These are phyloP conservation scores for Drosophila bocki DNA, from an alignment of 1,140 invertebrate genomes.

Conservation along the genomic window DNA sequence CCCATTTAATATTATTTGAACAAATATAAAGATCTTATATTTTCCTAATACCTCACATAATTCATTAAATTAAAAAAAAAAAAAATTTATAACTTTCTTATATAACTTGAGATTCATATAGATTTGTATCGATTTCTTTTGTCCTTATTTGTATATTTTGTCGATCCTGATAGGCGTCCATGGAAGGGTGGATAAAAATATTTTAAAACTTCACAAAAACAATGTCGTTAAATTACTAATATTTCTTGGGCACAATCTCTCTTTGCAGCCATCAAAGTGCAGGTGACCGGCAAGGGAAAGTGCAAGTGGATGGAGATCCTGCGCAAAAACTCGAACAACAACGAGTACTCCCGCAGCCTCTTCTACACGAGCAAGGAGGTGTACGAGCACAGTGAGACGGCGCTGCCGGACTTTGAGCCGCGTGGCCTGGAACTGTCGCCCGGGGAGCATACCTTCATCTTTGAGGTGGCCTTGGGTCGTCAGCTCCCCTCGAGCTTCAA, in stretches of 20 bases:
- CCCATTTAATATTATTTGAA: too few species aligned
- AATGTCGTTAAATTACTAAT: not conserved
- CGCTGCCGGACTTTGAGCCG: conserved; percentile 72
- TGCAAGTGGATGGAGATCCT: conserved; percentile 84
- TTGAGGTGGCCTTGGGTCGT: conserved; percentile 63
- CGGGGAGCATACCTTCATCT: conserved; percentile 78
- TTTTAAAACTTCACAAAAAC: not conserved
- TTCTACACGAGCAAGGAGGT: conserved; percentile 83
- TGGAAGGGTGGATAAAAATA: not conserved
- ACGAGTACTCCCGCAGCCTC: conserved; percentile 73
- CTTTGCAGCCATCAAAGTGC: conserved; percentile 74
- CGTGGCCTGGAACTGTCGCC: conserved; percentile 69
- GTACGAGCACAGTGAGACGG: conserved; percentile 75
- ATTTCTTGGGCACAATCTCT: not conserved
- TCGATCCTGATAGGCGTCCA: not conserved
- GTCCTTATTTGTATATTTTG: not conserved
- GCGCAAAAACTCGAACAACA: conserved; percentile 76
- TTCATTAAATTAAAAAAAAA: too few species aligned
- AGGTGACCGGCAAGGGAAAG: conserved; percentile 83
- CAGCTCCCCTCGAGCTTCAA: conserved; percentile 76
- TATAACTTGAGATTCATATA: too few species aligned
- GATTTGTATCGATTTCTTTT: too few species aligned
- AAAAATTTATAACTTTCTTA: too few species aligned
- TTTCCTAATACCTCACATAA: too few species aligned
- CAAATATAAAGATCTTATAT: too few species aligned